Evolutionary conservation across 2,888 invertebrate genomes (phyloP).

Genomic region (Phragmatobia fuliginosa): DNA sequence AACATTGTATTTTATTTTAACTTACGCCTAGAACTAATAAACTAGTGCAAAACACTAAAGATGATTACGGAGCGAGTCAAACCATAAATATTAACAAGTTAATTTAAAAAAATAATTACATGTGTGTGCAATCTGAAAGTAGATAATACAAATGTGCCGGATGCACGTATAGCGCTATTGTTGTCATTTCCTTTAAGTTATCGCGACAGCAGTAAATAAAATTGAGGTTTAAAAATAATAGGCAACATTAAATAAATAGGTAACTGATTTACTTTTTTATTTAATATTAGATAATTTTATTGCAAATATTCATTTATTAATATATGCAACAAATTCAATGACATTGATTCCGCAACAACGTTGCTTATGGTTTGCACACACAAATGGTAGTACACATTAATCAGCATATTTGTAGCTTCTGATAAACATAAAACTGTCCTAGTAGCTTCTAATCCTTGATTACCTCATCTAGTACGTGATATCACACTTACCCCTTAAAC

Average conservation of each 20-base stretch:
- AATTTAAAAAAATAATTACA: conserved; percentile 73
- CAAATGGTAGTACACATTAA: too few species aligned
- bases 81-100: conserved; percentile 68
- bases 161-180: conserved; percentile 70
- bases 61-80: conserved; percentile 30
- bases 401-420: not conserved
- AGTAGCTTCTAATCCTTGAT: not conserved
- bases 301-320: too few species aligned
- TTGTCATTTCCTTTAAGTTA: conserved; percentile 71
- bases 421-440: not conserved
- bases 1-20: not conserved
- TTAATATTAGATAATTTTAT: too few species aligned
- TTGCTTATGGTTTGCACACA: too few species aligned
- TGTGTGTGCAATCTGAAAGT: conserved; percentile 61
- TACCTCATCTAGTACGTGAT: not conserved
- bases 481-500: not conserved
- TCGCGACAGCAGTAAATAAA: conserved; percentile 62
- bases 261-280: not conserved
- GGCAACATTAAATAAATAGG: conserved; percentile 40
- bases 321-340: too few species aligned
- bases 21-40: conserved; percentile 5
- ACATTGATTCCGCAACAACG: not conserved
- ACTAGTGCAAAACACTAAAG: conserved; percentile 12
- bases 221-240: conserved; percentile 60
- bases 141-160: conserved; percentile 71